Conservation (phyloP, 2,113 vertebrate species). For the Recurvirostra avosetta region DNA sequence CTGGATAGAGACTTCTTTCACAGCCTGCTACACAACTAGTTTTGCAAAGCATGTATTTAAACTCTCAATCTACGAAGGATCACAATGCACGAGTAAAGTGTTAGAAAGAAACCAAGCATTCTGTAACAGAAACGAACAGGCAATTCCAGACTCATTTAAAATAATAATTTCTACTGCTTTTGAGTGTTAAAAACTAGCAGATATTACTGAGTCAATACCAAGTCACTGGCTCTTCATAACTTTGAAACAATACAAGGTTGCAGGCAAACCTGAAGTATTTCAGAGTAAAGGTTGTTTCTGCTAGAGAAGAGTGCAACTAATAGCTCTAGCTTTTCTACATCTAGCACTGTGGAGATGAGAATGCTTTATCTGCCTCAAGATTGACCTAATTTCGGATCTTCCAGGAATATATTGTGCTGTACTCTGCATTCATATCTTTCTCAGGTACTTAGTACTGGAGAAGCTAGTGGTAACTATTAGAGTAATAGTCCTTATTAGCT, state of each 20-base stretch:
- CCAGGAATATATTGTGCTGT: background rate
- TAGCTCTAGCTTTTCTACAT: background rate
- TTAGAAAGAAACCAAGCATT: background rate
- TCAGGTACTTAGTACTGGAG: background rate
- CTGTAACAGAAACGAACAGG: background rate
- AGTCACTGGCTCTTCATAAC: background rate
- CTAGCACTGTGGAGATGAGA: background rate
- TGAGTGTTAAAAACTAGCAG: background rate
- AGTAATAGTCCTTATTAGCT: background rate
- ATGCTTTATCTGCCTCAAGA: background rate
- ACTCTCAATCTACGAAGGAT: background rate
- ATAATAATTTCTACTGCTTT: background rate
- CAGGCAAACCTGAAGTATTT: background rate
- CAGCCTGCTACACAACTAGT: background rate
- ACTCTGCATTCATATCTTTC: background rate
- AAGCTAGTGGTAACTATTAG: background rate
- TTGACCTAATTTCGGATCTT: background rate
- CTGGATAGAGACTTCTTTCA: background rate
- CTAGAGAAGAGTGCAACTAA: background rate
- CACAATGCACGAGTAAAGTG: background rate
- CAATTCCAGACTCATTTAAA: background rate
- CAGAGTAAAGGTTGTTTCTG: background rate
- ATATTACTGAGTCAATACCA: background rate
- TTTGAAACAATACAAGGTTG: background rate
- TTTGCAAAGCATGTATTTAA: background rate